Evolutionary conservation across 1,140 invertebrate species (phyloP).

Genomic region (Drosophila lowei): DNA sequence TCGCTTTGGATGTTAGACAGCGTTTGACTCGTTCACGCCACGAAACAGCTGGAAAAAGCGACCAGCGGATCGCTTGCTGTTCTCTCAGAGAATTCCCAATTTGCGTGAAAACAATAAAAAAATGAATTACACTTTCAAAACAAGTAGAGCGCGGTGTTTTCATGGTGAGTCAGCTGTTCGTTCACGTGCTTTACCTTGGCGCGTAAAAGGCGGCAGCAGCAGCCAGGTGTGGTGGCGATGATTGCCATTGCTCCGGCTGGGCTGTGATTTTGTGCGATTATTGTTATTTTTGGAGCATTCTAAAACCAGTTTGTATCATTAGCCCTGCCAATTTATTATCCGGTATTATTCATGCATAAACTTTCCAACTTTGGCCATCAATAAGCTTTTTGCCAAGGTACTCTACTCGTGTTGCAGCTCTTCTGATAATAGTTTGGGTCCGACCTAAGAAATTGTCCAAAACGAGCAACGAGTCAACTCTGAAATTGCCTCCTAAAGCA

Average conservation of each 20-base stretch:
- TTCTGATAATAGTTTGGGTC: neutral
- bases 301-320: slow-evolving; percentile 54
- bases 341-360: slow-evolving; percentile 24
- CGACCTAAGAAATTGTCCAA: neutral
- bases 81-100: slow-evolving; percentile 42
- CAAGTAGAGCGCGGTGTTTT: slow-evolving; percentile 53
- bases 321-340: slow-evolving; percentile 6
- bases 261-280: slow-evolving; percentile 21
- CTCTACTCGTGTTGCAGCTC: too few relatives aligned
- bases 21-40: slow-evolving; percentile 45
- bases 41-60: slow-evolving; percentile 40
- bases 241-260: slow-evolving; percentile 40
- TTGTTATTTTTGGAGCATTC: slow-evolving; percentile 52
- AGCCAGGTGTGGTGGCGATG: slow-evolving; percentile 34
- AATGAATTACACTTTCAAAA: slow-evolving; percentile 54
- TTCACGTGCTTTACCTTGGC: slow-evolving; percentile 75
- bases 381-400: too few relatives aligned
- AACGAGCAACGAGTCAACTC: neutral
- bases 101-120: slow-evolving; percentile 27
- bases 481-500: slow-evolving; percentile 9
- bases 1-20: slow-evolving; percentile 41
- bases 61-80: slow-evolving; percentile 3
- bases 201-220: slow-evolving; percentile 68
- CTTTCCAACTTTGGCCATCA: too few relatives aligned
- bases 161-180: slow-evolving; percentile 58